Percentiles rank a stretch among this genome's conserved stretches.
Evolutionary conservation across 2,888 invertebrate genomes (phyloP).

Genomic region (Julus scandinavius): DNA sequence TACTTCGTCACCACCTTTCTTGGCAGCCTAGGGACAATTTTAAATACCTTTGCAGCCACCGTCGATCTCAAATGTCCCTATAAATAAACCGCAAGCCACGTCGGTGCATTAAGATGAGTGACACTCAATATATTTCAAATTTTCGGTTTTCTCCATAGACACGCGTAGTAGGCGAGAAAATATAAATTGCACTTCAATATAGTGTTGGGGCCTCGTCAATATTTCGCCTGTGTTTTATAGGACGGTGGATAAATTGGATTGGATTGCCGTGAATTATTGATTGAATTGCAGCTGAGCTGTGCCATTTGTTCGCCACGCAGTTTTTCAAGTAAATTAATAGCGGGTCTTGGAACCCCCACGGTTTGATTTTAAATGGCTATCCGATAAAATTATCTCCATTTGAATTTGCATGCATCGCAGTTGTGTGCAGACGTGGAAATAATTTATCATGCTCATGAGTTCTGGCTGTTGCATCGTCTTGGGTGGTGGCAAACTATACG

Average conservation of each 20-base stretch:
- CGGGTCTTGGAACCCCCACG: background rate
- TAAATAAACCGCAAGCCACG: background rate
- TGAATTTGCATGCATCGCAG: background rate
- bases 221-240: slow-evolving; percentile 5
- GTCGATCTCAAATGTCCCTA: background rate
- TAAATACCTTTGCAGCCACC: background rate
- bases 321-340: slow-evolving; percentile 18
- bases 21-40: background rate
- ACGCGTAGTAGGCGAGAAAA: background rate
- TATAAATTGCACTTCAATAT: background rate
- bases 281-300: background rate
- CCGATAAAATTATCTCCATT: background rate
- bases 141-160: slow-evolving; percentile 6
- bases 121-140: slow-evolving; percentile 10
- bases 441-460: background rate
- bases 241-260: background rate
- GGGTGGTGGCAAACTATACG: no score
- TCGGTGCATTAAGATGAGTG: background rate
- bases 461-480: background rate
- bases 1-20: background rate
- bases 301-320: slow-evolving; percentile 1
- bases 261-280: background rate
- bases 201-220: background rate
- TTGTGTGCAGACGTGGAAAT: background rate
- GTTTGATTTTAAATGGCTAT: background rate